Evolutionary conservation across 2,888 invertebrate species (phyloP), one percentile per base, ranked within the genome.

Genomic region (Physocephala rufipes): DNA sequence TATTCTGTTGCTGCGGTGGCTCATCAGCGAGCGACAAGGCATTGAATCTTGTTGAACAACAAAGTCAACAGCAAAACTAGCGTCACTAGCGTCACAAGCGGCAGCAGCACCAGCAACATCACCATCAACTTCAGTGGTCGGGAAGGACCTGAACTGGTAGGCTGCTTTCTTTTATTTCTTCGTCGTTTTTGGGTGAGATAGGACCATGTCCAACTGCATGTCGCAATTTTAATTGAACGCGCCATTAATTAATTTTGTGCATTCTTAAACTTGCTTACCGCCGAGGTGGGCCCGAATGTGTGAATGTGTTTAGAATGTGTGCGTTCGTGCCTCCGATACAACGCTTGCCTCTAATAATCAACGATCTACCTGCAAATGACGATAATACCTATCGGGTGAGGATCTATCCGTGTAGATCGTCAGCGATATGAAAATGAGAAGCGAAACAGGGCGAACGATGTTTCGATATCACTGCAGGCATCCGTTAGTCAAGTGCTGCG

Each of bases 201-300:
- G 77, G 75, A 75, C 75, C 77, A 76, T 82, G 82, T 81, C 82
- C 81, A 80, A 81, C 82, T 77, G 79, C 81, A 82, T 84, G 84
- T 83, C 82, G 83, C 83, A 82, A 84, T 84, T 83, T 84, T 84
- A 84, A 84, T 84, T 84, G 85, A 84, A 84, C 80, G 79, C 82
- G 82, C 81, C 82, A 84, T 84, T 84, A 84, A 84, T 84, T 84
- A 84, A 83, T 84, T 83, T 61, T 81, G 78, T 79, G 82, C 79
- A 82, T 67, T 67, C 67, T 21, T 9, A 43, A 26, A 59, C 45
- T 28, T 49, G 19, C 9, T 47, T 28, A 12, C 67, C 21, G 53
- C 30, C 19, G 19, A 21, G 66, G 65, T 53, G 51, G 66, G 30
- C 28, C 21, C 21, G 63, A 13, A 3, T 36, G 36, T 36, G 4